These are phyloP conservation scores for Regulus satrapa DNA, from an alignment of 2,113 vertebrate species.

Conservation along the genomic window DNA sequence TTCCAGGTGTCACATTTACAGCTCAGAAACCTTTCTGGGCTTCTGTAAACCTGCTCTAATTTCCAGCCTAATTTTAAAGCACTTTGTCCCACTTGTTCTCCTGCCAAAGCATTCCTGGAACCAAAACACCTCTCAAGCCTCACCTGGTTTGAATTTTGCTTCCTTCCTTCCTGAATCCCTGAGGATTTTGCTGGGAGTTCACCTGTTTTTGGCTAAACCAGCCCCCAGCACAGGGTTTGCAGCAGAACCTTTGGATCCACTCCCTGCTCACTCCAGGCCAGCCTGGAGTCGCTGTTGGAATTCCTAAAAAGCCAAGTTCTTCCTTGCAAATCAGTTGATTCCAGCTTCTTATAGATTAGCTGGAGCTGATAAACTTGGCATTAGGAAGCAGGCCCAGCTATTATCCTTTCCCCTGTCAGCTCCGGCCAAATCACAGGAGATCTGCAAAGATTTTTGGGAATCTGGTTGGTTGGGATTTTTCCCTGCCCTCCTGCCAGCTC, in stretches of 20 bases:
- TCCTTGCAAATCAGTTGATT: background rate
- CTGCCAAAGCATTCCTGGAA: background rate
- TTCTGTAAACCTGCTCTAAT: background rate
- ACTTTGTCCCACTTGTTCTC: background rate
- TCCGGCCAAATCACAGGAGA: background rate
- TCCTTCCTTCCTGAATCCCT: background rate
- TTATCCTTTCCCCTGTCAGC: background rate
- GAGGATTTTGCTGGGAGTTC: background rate
- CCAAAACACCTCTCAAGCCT: background rate
- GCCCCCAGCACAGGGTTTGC: background rate
- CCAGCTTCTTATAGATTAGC: background rate
- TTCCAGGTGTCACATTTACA: background rate
- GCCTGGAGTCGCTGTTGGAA: rapidly evolving
- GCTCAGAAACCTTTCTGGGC: background rate
- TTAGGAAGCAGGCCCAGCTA: background rate
- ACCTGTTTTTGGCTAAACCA: background rate
- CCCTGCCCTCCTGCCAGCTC: background rate
- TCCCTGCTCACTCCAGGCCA: background rate
- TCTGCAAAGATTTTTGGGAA: background rate
- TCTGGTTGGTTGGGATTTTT: background rate
- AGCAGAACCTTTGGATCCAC: background rate
- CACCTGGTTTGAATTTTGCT: background rate
- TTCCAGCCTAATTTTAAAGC: background rate
- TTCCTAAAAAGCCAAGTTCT: constrained; percentile 39
- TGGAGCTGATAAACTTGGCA: background rate